Base-by-base conservation (phyloP, 1,140 invertebrate species). In the Spodoptera frugiperda region DNA sequence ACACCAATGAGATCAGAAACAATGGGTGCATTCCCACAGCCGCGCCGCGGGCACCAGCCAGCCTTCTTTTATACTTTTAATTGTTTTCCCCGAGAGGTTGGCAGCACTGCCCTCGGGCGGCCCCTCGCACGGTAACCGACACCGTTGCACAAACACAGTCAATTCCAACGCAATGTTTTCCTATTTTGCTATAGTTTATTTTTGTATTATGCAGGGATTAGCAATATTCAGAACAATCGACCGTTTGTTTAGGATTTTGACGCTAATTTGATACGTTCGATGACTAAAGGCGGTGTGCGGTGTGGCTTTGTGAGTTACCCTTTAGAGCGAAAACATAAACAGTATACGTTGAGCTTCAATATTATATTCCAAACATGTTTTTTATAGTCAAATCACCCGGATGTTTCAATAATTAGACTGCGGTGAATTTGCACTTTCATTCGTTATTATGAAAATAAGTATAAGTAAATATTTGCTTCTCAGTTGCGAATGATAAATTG, bases 61-160 rank as follows among this genome's bases (percentile, higher is more conserved):
- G 84, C 85, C 78, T 85, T 86, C 84, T 87, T 88, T 85, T 87
- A 85, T 89, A 84, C 81, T 80, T 84, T 82, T 91, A 90, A 91
- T 91, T 90, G 89, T 91, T 92, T 92, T 86, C 74, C 80, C 87
- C 81, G 84, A 79, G 85, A 87, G 88, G 89, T 80, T 81, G 85
- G 84, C 82, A 76, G 85, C 59, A 72, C 75, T 76, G 87, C 85
- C 89, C 82, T 59, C 79, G 82, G 88, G 88, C 87, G 85, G 76
- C 80, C 80, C 70, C 63, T 15, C 55, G 54, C 30, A 33, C 55
- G 19, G 54, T 72, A 63, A 77, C 30, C 67, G 65, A 77, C 63
- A 72, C 68, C 76, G 67, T 77, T 72, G 68, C 55, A 72, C 49
- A 77, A 77, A 77, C 76, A 72, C 17, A 44, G 46, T 72, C 65